Evolutionary conservation across 2,888 invertebrate genomes (phyloP).

Genomic region (Polydesmus complanatus): DNA sequence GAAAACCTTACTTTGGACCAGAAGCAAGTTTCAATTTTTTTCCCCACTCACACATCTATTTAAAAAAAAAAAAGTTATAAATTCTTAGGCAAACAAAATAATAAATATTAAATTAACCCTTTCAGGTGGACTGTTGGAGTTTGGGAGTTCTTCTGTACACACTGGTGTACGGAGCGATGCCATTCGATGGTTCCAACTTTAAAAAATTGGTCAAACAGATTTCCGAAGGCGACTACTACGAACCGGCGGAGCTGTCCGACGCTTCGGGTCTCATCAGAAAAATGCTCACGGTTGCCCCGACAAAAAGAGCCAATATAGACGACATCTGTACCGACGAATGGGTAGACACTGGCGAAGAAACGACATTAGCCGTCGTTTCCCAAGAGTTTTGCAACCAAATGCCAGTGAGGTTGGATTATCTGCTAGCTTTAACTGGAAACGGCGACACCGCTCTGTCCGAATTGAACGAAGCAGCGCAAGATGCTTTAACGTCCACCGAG

Average conservation of each 20-base stretch:
- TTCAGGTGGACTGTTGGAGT: constrained; percentile 54
- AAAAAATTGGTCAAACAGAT: constrained; percentile 92
- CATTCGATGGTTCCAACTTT: constrained; percentile 95
- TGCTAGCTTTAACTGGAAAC: constrained; percentile 56
- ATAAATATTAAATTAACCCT: constrained; percentile 1
- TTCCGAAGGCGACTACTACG: constrained; percentile 92
- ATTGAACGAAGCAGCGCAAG: neutral
- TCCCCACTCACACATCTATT: neutral
- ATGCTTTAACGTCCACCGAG: neutral
- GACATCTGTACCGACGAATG: constrained; percentile 94
- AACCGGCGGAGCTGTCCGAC: constrained; percentile 88
- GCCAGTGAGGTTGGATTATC: constrained; percentile 71
- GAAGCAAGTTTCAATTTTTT: constrained; percentile 47
- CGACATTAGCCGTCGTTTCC: constrained; percentile 68
- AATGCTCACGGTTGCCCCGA: constrained; percentile 85
- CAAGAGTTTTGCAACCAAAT: constrained; percentile 81
- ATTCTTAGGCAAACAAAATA: too few species aligned
- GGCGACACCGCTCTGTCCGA: neutral
- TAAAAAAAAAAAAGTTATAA: too few species aligned
- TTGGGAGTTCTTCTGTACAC: constrained; percentile 93
- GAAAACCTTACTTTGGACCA: constrained; percentile 90
- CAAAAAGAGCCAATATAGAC: constrained; percentile 76
- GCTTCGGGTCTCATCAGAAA: constrained; percentile 87
- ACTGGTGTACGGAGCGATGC: constrained; percentile 98
- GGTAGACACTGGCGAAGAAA: constrained; percentile 76